Conservation (phyloP, 2,888 invertebrate species). For the Unio pictorum region DNA sequence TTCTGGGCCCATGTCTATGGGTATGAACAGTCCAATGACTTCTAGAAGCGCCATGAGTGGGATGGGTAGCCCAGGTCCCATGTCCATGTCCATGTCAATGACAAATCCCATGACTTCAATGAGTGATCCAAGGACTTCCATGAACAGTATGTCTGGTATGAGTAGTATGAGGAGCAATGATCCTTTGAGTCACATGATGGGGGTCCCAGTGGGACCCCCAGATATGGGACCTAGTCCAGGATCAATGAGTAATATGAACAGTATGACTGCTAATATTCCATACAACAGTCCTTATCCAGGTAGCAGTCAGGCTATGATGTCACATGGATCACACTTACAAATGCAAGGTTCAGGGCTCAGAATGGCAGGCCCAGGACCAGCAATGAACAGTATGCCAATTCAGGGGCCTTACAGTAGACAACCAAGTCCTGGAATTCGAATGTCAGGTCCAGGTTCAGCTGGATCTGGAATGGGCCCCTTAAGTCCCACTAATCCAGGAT, state of each 20-base stretch:
- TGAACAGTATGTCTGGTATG: slow-evolving; percentile 51
- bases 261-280: slow-evolving; percentile 43
- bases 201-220: slow-evolving; percentile 16
- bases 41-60: slow-evolving; percentile 23
- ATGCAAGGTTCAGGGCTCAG: slow-evolving; percentile 49
- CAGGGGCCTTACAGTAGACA: slow-evolving; percentile 40
- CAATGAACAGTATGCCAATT: slow-evolving; percentile 34
- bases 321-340: slow-evolving; percentile 41
- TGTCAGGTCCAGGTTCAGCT: slow-evolving; percentile 41
- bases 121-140: slow-evolving; percentile 30
- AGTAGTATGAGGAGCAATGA: slow-evolving; percentile 41
- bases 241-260: slow-evolving; percentile 27
- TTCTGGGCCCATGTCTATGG: slow-evolving; percentile 34
- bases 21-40: slow-evolving; percentile 34
- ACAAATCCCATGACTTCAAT: slow-evolving; percentile 28
- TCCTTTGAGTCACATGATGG: slow-evolving; percentile 36
- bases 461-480: slow-evolving; percentile 26
- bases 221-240: slow-evolving; percentile 16
- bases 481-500: slow-evolving; percentile 38
- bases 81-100: slow-evolving; percentile 34
- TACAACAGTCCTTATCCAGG: slow-evolving; percentile 33
- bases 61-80: slow-evolving; percentile 40
- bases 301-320: slow-evolving; percentile 37
- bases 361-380: slow-evolving; percentile 40
- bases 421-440: slow-evolving; percentile 43